phyloP scores from a whole-genome alignment of 2,888 invertebrate genomes.

The Plagiodera versicolora region DNA sequence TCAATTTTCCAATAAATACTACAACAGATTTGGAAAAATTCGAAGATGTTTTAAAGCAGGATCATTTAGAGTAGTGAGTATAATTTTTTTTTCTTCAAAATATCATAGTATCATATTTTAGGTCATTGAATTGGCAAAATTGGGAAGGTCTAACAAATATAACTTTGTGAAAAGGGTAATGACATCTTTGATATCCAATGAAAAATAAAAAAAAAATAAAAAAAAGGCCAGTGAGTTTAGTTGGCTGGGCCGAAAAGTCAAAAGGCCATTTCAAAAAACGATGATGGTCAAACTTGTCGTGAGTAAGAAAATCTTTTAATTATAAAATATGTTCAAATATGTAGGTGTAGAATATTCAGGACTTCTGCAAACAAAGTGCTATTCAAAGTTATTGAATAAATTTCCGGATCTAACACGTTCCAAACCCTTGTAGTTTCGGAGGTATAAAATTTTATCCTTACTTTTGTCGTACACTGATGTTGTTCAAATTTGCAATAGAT shows the following conservation, averaged over 20 bases:
- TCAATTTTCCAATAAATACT: neutral
- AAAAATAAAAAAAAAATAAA: no score
- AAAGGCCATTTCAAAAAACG: neutral
- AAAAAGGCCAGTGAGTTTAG: neutral
- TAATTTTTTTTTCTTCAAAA: neutral
- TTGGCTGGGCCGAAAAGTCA: neutral
- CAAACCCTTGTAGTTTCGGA: no score
- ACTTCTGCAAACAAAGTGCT: no score
- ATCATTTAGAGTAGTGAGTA: conserved; percentile 1
- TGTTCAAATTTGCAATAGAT: no score
- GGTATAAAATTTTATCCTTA: no score
- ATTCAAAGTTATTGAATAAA: no score
- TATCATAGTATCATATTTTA: neutral
- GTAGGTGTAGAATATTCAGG: no score
- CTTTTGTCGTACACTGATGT: no score
- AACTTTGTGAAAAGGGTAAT: neutral
- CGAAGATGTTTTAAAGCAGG: neutral
- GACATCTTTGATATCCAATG: neutral
- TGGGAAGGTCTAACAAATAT: neutral
- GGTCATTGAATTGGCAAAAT: neutral
- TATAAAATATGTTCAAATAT: no score
- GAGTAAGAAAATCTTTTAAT: neutral
- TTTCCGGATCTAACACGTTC: no score
- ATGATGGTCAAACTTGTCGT: neutral
- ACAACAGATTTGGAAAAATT: neutral